These are phyloP conservation scores for Conomelus anceps DNA, from an alignment of 2,888 invertebrate genomes.

Conservation along the genomic window DNA sequence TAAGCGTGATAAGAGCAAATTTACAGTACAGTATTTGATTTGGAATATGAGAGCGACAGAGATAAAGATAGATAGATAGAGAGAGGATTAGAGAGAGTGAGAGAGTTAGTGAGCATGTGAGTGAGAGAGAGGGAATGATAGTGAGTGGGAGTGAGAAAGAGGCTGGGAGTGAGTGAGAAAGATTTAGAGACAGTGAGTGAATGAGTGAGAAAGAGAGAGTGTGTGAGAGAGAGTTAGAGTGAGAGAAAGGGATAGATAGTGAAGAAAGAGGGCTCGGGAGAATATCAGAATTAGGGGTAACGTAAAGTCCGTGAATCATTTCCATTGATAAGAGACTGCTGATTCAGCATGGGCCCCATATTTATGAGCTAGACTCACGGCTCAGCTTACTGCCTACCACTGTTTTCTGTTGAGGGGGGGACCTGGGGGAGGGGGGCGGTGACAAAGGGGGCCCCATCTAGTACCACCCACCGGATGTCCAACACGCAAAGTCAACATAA, in stretches of 20 bases:
- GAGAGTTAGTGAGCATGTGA: background rate
- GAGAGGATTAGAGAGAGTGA: background rate
- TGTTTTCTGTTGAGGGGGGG: background rate
- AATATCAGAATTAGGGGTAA: no score
- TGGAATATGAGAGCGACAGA: background rate
- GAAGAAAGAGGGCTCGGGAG: background rate
- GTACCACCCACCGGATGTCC: background rate
- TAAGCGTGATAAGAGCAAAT: background rate
- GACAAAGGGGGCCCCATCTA: background rate
- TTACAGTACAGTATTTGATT: background rate
- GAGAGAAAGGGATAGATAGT: background rate
- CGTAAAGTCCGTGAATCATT: constrained; percentile 1
- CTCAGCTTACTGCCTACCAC: background rate
- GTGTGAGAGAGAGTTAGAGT: background rate
- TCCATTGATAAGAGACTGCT: constrained; percentile 5
- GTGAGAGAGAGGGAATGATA: background rate
- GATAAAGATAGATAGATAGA: background rate
- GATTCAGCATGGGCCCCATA: background rate
- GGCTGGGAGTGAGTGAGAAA: background rate
- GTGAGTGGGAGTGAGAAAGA: background rate
- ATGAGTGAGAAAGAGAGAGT: background rate
- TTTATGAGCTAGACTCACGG: background rate
- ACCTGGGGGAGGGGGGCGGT: background rate
- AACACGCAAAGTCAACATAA: background rate
- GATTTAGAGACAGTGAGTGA: no score